Conservation (phyloP, 2,888 invertebrate species). For the Schizaphis graminum region DNA sequence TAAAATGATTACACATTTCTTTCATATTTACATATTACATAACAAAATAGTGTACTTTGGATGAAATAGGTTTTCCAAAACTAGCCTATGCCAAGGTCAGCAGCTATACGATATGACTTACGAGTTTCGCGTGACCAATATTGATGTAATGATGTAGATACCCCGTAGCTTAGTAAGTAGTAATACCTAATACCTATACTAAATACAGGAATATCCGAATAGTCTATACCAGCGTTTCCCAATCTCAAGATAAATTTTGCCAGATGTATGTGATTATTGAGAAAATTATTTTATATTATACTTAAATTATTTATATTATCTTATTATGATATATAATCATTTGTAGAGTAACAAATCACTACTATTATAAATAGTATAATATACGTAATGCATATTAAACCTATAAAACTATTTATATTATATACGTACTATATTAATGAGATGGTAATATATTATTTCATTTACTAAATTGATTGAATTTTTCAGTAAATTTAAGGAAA, state of each 20-base stretch:
- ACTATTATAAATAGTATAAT: background rate
- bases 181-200: background rate
- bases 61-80: background rate
- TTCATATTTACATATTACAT: background rate
- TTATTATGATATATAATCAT: background rate
- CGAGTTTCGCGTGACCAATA: background rate
- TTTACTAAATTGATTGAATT: background rate
- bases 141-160: background rate
- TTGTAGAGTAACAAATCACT: background rate
- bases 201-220: background rate
- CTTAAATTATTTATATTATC: background rate
- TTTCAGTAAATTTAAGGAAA: constrained; percentile 31
- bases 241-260: too few species aligned
- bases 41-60: background rate
- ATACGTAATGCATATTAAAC: background rate
- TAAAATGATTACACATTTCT: background rate
- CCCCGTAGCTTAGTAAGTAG: background rate
- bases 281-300: background rate
- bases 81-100: background rate
- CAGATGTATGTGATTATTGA: too few species aligned
- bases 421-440: background rate
- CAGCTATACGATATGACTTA: background rate
- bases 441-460: background rate
- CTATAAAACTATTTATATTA: background rate
- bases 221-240: background rate